These are phyloP conservation scores for Lichenostomus cassidix DNA, from an alignment of 2,113 vertebrate species.

Conservation along the genomic window DNA sequence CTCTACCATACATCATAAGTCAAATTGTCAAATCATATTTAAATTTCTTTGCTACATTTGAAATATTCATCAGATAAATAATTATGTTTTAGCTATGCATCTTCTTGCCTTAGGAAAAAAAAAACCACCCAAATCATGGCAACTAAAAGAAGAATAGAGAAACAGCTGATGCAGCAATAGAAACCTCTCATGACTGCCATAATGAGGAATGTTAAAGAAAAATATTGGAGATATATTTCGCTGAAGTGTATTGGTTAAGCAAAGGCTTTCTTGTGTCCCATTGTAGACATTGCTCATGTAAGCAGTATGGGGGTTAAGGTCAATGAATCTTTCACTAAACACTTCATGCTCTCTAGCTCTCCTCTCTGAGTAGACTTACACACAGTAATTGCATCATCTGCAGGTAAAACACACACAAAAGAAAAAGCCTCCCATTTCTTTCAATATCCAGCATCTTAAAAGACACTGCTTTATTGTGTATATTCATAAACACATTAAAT, in stretches of 20 bases:
- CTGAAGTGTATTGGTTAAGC: background rate
- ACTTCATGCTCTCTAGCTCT: background rate
- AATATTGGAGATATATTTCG: background rate
- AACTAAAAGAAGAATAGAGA: background rate
- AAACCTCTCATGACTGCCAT: background rate
- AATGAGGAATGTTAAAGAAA: background rate
- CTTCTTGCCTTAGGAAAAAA: background rate
- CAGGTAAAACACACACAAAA: background rate
- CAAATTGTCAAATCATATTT: conserved; percentile 13
- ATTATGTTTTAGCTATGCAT: background rate
- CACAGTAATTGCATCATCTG: background rate
- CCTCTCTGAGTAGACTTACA: background rate
- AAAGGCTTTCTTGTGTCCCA: background rate
- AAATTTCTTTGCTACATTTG: conserved; percentile 18
- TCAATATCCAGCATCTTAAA: background rate
- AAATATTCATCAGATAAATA: conserved; percentile 30
- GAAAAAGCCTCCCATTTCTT: background rate
- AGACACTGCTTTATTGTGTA: background rate
- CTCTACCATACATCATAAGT: background rate
- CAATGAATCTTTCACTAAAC: background rate
- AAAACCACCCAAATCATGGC: background rate
- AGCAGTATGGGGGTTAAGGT: background rate
- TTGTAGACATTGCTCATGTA: background rate
- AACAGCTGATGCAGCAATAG: background rate
- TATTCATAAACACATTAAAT: background rate